Base-by-base conservation (phyloP, 2,113 vertebrate species). In the Daubentonia madagascariensis region DNA sequence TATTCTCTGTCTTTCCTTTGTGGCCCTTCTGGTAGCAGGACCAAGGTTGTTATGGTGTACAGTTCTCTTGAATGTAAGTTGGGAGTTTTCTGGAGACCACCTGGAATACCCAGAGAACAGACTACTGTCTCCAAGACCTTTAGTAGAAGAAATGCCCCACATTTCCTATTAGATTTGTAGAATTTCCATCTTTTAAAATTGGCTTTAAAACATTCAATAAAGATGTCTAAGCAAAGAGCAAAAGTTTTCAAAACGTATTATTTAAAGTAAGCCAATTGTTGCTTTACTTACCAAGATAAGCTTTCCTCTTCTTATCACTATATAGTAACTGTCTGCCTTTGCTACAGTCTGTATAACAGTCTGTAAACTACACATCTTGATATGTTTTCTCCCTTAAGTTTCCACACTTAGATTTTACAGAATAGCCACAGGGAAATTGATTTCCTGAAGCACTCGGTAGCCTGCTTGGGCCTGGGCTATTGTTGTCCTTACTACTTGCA, bases 381-480 rank as follows among this genome's bases (percentile, higher is more conserved):
- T 97, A 70, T 89, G 50, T 89, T 94, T 86, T 85, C 50, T 96
- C 43, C 43, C 75, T 95, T 95, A 93, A 67, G 28, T 85, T 97
- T 97, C 70, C 22, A 94, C 67, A 75, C 28, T 95, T 78, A 63
- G 78, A 67, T 89, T 81, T 96, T 94, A 85, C 35, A 48, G 43
- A 96, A 75, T 61, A 48, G 32, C 32, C 45, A 12, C 5, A 85
- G 52, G 75, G 45, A 96, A 96, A 88, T 23, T 65, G 48, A 85
- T 92, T 97, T 92, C 75, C 45, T 92, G 9, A 89, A 95, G 72
- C 43, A 87, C 63, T 94, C 85, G 57, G 45, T 94, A 37, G 57
- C 37, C 43, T 87, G 40, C 45, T 94, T 96, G 30, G n/a, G 16
- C 17, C 80, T 92, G 32, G 89, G 57, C 45, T 92, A 28, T 94